Conservation (phyloP, 2,797 vertebrate species). For the Pelodytes ibericus region DNA sequence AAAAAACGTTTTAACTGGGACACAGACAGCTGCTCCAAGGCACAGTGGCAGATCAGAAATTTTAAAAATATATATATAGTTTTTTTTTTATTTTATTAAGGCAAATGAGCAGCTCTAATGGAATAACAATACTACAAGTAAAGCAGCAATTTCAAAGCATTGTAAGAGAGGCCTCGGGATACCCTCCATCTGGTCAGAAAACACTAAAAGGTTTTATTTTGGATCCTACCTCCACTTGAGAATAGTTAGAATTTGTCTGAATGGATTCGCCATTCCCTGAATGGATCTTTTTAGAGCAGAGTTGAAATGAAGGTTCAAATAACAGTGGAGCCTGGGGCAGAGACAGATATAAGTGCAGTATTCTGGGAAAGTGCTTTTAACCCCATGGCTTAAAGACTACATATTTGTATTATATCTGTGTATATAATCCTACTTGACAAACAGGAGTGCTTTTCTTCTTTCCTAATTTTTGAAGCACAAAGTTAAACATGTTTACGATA, state of each 20-base stretch:
- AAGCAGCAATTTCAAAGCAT: slow-evolving; percentile 15
- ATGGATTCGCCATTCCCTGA: neutral
- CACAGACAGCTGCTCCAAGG: slow-evolving; percentile 26
- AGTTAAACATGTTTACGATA: no score
- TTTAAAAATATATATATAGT: no score
- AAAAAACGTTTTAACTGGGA: no score
- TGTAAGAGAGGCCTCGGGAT: neutral
- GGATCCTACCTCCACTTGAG: slow-evolving; percentile 1
- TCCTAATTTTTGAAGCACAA: no score
- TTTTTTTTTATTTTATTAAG: no score
- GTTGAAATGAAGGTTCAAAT: neutral
- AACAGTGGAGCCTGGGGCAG: neutral
- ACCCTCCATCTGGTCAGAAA: neutral
- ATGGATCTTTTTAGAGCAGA: neutral
- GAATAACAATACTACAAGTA: neutral
- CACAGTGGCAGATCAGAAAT: no score
- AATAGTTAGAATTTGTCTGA: neutral
- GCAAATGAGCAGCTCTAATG: slow-evolving; percentile 3
- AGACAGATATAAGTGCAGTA: neutral
- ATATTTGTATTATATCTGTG: neutral
- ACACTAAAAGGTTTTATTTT: neutral
- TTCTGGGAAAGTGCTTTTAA: slow-evolving; percentile 9
- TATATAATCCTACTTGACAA: no score
- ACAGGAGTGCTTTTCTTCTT: no score
- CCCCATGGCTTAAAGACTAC: neutral